Evolutionary conservation across 2,797 vertebrate genomes (phyloP).

Genomic region (Buceros bicornis): DNA sequence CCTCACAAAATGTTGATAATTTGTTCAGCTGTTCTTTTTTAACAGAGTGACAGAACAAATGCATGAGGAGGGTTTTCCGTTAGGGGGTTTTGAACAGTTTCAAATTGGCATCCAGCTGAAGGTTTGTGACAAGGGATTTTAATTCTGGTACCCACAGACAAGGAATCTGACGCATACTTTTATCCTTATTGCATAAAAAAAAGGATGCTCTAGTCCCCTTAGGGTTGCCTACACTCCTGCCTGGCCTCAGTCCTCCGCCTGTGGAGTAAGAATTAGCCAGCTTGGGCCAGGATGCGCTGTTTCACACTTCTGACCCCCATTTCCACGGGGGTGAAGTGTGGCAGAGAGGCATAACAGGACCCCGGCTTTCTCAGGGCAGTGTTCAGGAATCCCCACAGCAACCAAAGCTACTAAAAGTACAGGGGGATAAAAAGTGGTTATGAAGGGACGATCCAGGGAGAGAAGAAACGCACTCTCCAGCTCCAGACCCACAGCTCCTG

Average conservation of each 20-base stretch:
- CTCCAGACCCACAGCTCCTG: background rate
- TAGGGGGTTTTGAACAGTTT: background rate
- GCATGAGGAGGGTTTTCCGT: background rate
- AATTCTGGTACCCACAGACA: background rate
- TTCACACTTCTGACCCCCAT: background rate
- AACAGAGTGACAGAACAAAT: slow-evolving; percentile 68
- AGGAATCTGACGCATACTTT: background rate
- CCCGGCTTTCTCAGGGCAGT: background rate
- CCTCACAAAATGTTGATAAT: slow-evolving; percentile 70
- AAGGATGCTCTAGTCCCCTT: background rate
- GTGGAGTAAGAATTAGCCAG: background rate
- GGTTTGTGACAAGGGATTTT: background rate
- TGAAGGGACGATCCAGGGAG: background rate
- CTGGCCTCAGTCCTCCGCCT: background rate
- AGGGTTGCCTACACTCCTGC: background rate
- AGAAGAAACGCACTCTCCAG: background rate
- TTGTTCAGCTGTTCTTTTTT: slow-evolving; percentile 78
- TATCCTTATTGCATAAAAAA: background rate
- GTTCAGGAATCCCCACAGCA: background rate
- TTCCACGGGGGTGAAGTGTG: background rate
- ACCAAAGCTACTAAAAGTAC: accelerated
- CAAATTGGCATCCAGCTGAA: slow-evolving; percentile 10
- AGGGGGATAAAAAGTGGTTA: background rate
- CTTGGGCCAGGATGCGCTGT: background rate
- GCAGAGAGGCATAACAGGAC: background rate